Percentiles rank a stretch among this genome's conserved stretches.
Evolutionary conservation across 2,888 invertebrate genomes (phyloP).

Genomic region (Amblyteles armatorius): DNA sequence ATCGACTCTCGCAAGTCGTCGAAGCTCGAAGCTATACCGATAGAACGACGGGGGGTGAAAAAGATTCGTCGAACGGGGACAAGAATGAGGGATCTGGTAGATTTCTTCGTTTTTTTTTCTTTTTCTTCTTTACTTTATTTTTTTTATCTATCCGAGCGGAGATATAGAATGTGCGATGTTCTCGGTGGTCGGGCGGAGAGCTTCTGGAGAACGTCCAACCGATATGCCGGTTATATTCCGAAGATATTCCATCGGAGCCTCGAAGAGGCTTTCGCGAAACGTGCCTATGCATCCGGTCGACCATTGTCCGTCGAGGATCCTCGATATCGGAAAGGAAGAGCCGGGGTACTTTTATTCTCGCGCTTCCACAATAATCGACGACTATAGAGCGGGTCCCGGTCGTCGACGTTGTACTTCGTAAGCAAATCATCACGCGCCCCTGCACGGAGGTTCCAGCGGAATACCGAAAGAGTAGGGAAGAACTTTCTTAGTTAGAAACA

Average conservation of each 20-base stretch:
- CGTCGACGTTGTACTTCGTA: conserved; percentile 10
- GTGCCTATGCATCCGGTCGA: conserved; percentile 38
- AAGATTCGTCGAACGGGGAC: not conserved
- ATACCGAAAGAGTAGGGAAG: not conserved
- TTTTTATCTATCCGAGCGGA: not conserved
- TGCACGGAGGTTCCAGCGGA: not conserved
- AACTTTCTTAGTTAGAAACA: not conserved
- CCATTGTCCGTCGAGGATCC: conserved; percentile 51
- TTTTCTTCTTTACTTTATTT: not conserved
- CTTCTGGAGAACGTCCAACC: conserved; percentile 34
- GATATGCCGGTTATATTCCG: conserved; percentile 41
- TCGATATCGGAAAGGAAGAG: conserved; percentile 51
- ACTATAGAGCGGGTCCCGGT: not conserved
- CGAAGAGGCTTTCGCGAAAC: conserved; percentile 29
- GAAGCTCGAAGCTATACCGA: not conserved
- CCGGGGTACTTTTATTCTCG: conserved; percentile 27
- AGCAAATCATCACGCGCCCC: not conserved
- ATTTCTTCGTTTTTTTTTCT: not conserved
- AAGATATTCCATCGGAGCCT: conserved; percentile 29
- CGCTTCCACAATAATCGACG: conserved; percentile 32
- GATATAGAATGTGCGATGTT: not conserved
- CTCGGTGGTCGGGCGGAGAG: conserved; percentile 11
- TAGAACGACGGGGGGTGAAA: not conserved
- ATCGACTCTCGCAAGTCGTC: conserved; percentile 15
- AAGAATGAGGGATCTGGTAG: not conserved